Evolutionary conservation across 1,140 invertebrate species (phyloP).

Genomic region (Drosophila kurseongensis): DNA sequence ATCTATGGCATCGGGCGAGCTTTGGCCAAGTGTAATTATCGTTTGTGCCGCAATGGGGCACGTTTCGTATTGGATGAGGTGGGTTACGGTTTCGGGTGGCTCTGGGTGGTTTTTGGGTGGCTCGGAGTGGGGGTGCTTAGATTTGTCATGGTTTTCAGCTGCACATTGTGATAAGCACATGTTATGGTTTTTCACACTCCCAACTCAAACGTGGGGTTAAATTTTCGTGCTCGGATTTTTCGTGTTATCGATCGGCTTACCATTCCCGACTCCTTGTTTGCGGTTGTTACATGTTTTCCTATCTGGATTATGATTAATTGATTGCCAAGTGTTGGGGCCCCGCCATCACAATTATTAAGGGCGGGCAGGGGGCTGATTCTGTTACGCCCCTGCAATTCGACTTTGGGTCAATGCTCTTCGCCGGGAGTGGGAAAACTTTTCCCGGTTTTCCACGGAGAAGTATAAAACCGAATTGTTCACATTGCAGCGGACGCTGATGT

Average conservation of each 20-base stretch:
- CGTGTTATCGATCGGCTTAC: slow-evolving; percentile 63
- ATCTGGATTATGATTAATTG: slow-evolving; percentile 80
- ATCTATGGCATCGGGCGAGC: slow-evolving; percentile 60
- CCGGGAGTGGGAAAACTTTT: slow-evolving; percentile 17
- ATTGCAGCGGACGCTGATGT: slow-evolving; percentile 44
- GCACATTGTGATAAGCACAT: slow-evolving; percentile 78
- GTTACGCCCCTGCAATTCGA: slow-evolving; percentile 66
- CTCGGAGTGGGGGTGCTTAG: slow-evolving; percentile 46
- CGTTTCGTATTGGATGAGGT: slow-evolving; percentile 68
- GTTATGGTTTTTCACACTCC: slow-evolving; percentile 73
- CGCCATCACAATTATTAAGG: slow-evolving; percentile 35
- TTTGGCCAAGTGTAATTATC: slow-evolving; percentile 73
- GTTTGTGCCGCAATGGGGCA: slow-evolving; percentile 75
- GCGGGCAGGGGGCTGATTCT: slow-evolving; percentile 6
- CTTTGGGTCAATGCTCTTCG: slow-evolving; percentile 45
- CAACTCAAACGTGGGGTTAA: slow-evolving; percentile 21
- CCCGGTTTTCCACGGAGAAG: slow-evolving; percentile 39
- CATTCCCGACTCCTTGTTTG: slow-evolving; percentile 54
- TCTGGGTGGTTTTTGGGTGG: slow-evolving; percentile 5
- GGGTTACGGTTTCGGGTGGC: slow-evolving; percentile 16
- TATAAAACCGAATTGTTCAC: slow-evolving; percentile 38
- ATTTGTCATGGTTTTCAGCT: slow-evolving; percentile 80
- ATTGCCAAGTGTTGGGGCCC: slow-evolving; percentile 59
- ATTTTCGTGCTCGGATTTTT: slow-evolving; percentile 53
- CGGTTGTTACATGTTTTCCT: slow-evolving; percentile 69